phyloP scores from a whole-genome alignment of 1,140 invertebrate genomes.

The Tetramorium parvispinum region DNA sequence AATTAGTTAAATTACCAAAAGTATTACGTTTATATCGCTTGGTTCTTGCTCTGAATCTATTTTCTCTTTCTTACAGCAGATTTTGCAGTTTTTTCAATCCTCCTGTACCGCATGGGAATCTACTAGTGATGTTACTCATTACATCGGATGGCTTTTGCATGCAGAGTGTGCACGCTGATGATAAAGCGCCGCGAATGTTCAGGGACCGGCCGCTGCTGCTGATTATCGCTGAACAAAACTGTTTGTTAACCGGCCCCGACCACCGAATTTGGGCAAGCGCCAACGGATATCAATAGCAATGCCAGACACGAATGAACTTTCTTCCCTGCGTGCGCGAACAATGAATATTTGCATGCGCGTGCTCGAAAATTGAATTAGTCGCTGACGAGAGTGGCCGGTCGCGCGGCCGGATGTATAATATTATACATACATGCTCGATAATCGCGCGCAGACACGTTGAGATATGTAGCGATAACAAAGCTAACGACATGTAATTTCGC shows the following conservation, averaged over 20 bases:
- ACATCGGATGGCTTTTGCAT: conserved; percentile 4
- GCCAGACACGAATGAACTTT: conserved; percentile 36
- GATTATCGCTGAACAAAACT: conserved; percentile 47
- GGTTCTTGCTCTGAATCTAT: neutral
- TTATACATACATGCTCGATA: conserved; percentile 35
- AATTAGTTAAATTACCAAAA: neutral
- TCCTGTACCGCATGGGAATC: neutral
- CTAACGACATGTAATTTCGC: conserved; percentile 16
- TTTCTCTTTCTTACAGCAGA: neutral
- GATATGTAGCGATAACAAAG: conserved; percentile 26
- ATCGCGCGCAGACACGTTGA: conserved; percentile 26
- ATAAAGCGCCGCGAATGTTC: conserved; percentile 15
- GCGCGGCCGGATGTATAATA: conserved; percentile 10
- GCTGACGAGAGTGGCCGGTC: neutral
- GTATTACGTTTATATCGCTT: neutral
- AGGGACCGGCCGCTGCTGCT: neutral
- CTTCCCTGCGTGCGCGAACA: conserved; percentile 29
- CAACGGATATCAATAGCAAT: conserved; percentile 50
- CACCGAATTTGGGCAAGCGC: conserved; percentile 37
- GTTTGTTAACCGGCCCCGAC: conserved; percentile 31
- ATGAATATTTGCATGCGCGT: conserved; percentile 45
- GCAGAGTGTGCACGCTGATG: neutral
- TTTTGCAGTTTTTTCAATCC: neutral
- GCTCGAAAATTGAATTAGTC: conserved; percentile 48
- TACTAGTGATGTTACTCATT: conserved; percentile 2